Base-by-base conservation (phyloP, 2,888 invertebrate species). In the Lepas anatifera region DNA sequence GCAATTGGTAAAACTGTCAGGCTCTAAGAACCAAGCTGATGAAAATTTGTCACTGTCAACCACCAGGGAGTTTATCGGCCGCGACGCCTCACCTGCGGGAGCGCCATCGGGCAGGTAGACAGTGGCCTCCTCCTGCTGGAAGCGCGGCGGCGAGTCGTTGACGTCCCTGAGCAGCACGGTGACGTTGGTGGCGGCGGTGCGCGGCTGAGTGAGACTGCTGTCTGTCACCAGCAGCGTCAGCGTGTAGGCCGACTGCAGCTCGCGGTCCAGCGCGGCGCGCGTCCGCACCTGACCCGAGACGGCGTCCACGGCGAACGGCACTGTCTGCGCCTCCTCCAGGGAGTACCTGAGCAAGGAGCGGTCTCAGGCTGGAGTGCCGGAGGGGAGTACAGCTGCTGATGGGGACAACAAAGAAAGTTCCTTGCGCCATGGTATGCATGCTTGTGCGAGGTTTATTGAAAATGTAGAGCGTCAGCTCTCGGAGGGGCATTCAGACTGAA, bases 231-330 rank as follows among this genome's bases (percentile, higher is more conserved):
- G 89, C 27, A 95, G 82, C 2, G 90, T 90, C 73, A 95, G 82
- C 77, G 88, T 87, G 78, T 94, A 95, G 2, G 85, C 81, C 69
- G 87, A 84, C 73, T 89, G 87, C 81, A 94, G 94, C 70, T 94
- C 94, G 70, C 92, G 85, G 81, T 94, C 93, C 79, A 93, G 82
- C 73, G 88, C 85, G 64, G 87, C 87, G 25, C 92, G 90, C 25
- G 93, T 93, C 64, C 91, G 90, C 75, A 97, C 82, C 76, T 92
- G 89, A 67, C 96, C 96, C 77, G 90, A 83, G 63, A 71, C 69
- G 32, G 90, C 86, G 81, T 96, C 94, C 77, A 97, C 89, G 78
- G 92, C 92, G 80, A 97, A 97, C 93, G 85, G 78, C 94, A 94
- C 70, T 93, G 81, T 11, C 85, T 83, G 10, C 84, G 83, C 71